These are phyloP conservation scores for Oceanites oceanicus DNA, from an alignment of 2,113 vertebrate genomes.

Conservation along the genomic window DNA sequence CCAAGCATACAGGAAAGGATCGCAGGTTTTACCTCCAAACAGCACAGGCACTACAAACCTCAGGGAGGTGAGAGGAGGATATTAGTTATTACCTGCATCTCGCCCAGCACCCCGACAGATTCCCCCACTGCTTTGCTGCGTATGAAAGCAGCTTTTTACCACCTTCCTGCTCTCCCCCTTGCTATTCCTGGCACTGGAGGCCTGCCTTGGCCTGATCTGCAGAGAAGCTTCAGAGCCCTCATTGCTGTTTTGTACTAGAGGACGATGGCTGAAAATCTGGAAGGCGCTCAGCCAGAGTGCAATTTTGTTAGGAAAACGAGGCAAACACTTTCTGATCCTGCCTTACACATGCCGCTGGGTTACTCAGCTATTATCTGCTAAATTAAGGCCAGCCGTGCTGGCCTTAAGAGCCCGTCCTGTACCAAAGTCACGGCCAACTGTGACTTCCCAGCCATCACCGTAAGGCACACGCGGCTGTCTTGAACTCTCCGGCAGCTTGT, in stretches of 20 bases:
- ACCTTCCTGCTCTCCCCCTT: not conserved
- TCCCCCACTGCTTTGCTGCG: not conserved
- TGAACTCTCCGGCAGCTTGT: not conserved
- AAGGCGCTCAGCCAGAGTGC: not conserved
- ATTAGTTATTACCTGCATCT: not conserved
- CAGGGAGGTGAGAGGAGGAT: not conserved
- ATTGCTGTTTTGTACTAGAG: not conserved
- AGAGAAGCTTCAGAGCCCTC: not conserved
- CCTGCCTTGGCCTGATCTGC: not conserved
- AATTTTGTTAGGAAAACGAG: not conserved
- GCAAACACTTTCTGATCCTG: not conserved
- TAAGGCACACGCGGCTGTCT: not conserved
- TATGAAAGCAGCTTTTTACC: not conserved
- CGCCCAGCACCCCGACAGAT: not conserved
- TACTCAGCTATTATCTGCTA: slow-evolving; percentile 5
- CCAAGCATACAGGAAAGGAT: not conserved
- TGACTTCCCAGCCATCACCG: accelerated
- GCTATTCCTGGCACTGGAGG: not conserved
- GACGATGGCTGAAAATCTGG: not conserved
- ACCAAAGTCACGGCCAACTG: not conserved
- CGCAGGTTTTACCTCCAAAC: not conserved
- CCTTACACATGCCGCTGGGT: not conserved
- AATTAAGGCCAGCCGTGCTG: not conserved
- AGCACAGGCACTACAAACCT: not conserved
- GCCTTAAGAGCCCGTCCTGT: not conserved